These are phyloP conservation scores for Tachina grossa DNA, from an alignment of 2,888 invertebrate species.

Conservation along the genomic window DNA sequence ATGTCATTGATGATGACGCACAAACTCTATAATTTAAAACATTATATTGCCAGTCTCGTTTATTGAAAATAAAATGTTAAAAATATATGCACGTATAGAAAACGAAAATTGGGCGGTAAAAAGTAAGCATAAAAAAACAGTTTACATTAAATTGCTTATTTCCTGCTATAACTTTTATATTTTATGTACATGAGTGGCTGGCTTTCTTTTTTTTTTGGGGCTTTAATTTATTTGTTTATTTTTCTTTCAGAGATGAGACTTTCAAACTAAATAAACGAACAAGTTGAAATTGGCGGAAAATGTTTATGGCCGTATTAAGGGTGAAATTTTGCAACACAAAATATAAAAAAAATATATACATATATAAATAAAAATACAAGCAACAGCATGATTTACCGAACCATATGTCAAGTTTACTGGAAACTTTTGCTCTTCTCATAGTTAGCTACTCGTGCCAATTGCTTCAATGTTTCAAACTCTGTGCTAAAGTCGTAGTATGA, in stretches of 20 bases:
- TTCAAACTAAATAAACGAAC: conserved; percentile 55
- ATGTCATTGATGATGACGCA: conserved; percentile 12
- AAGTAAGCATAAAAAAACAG: conserved; percentile 8
- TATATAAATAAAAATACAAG: conserved; percentile 41
- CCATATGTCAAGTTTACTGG: conserved; percentile 61
- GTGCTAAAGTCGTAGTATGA: neutral
- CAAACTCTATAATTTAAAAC: conserved; percentile 52
- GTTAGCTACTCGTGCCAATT: neutral
- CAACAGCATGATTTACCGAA: conserved; percentile 65
- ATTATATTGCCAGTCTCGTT: conserved; percentile 51
- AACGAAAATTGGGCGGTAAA: conserved; percentile 25
- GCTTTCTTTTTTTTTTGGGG: neutral
- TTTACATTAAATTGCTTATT: conserved; percentile 67
- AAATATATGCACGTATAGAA: neutral
- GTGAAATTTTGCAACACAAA: conserved; percentile 39
- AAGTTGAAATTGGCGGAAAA: conserved; percentile 70
- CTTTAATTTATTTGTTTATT: conserved; percentile 8
- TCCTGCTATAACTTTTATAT: conserved; percentile 57
- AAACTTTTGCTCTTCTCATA: conserved; percentile 24
- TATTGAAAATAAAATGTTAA: conserved; percentile 43
- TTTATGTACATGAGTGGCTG: conserved; percentile 40
- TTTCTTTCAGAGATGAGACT: neutral
- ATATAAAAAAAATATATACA: conserved; percentile 19
- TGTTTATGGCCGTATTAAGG: conserved; percentile 65
- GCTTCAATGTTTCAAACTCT: conserved; percentile 4